These are phyloP conservation scores for Halocynthia aurantium DNA, from an alignment of 23 tunicate genomes.

Conservation along the genomic window DNA sequence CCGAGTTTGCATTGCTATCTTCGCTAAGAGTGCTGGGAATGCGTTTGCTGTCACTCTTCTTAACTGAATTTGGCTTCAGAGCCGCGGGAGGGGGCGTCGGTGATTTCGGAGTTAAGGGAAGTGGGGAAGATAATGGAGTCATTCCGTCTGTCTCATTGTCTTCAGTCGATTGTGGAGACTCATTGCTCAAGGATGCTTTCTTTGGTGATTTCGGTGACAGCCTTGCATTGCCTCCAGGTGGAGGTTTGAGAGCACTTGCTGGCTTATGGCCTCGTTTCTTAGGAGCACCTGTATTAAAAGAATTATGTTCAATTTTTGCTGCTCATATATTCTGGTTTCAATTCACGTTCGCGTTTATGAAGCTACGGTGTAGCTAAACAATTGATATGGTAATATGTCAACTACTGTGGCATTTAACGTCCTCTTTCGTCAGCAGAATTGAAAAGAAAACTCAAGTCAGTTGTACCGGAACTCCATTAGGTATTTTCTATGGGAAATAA, in stretches of 20 bases:
- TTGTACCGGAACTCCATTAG: no score
- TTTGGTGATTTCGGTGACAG: not conserved
- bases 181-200: not conserved
- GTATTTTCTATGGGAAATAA: no score
- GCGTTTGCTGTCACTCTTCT: not conserved
- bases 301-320: no score
- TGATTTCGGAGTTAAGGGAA: not conserved
- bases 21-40: no score
- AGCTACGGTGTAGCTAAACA: no score
- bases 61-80: not conserved
- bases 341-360: no score
- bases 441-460: no score
- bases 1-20: no score
- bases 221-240: slow-evolving; percentile 10
- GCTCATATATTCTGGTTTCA: no score
- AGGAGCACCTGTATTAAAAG: not conserved
- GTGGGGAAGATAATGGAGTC: not conserved
- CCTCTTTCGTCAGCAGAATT: no score
- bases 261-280: slow-evolving; percentile 55
- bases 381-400: no score
- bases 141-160: not conserved
- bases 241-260: slow-evolving; percentile 36
- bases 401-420: no score
- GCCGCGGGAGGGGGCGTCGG: slow-evolving; percentile 14
- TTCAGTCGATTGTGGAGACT: not conserved